Conservation (phyloP, 1,140 invertebrate genomes). For the Gryllus bimaculatus region DNA sequence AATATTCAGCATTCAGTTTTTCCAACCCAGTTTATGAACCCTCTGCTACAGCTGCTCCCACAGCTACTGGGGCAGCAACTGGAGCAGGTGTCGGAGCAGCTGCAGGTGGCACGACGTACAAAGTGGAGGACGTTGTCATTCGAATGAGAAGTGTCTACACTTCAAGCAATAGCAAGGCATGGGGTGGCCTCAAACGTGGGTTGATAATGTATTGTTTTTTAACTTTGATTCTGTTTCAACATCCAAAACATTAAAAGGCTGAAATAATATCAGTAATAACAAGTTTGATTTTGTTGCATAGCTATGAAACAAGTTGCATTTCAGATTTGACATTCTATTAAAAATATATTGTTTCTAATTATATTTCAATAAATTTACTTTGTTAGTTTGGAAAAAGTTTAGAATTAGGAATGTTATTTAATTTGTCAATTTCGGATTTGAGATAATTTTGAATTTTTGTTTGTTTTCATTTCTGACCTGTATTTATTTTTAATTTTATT, state of each 20-base stretch:
- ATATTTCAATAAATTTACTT: too few relatives aligned
- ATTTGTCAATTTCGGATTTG: neutral
- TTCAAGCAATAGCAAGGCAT: constrained; percentile 34
- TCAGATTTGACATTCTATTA: too few relatives aligned
- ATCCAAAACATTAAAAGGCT: too few relatives aligned
- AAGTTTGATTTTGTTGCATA: too few relatives aligned
- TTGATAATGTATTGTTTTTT: neutral
- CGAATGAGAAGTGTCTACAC: constrained; percentile 45
- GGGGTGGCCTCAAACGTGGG: constrained; percentile 56
- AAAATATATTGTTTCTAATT: too few relatives aligned
- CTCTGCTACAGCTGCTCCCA: constrained; percentile 43
- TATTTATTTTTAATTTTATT: too few relatives aligned
- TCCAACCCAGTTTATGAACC: constrained; percentile 73
- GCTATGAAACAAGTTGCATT: too few relatives aligned
- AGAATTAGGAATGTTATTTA: too few relatives aligned
- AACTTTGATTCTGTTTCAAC: too few relatives aligned
- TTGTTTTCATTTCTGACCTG: neutral
- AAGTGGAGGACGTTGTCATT: constrained; percentile 71
- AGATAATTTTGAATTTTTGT: neutral
- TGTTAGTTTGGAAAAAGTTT: too few relatives aligned
- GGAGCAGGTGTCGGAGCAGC: constrained; percentile 34
- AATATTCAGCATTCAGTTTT: constrained; percentile 54
- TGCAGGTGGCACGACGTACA: constrained; percentile 48
- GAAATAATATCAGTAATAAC: too few relatives aligned
- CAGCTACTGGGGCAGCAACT: constrained; percentile 33